Conservation (phyloP, 1,140 invertebrate genomes). For the Tigriopus japonicus region DNA sequence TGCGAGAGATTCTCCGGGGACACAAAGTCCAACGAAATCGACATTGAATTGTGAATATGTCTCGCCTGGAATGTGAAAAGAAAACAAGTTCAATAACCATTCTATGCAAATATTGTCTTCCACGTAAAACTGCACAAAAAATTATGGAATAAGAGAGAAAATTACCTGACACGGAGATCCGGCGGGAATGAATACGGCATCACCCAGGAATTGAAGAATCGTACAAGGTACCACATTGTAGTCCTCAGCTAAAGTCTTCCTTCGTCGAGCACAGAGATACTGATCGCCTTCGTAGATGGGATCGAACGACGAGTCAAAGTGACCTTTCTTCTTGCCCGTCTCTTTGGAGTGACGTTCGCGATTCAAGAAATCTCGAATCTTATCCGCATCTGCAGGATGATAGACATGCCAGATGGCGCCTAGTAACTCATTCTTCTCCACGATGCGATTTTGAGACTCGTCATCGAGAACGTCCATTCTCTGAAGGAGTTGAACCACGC, state of each 20-base stretch:
- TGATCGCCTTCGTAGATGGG: constrained; percentile 91
- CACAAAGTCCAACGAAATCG: background rate
- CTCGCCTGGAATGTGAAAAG: background rate
- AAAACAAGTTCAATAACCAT: background rate
- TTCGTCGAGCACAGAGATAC: constrained; percentile 66
- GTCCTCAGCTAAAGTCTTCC: constrained; percentile 65
- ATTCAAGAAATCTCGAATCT: constrained; percentile 78
- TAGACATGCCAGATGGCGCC: constrained; percentile 97
- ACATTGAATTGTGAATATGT: background rate
- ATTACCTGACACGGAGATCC: constrained; percentile 78
- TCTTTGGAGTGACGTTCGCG: constrained; percentile 33
- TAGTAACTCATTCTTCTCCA: constrained; percentile 51
- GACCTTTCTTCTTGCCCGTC: constrained; percentile 31
- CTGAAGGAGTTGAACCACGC: too few relatives aligned
- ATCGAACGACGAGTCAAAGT: constrained; percentile 38
- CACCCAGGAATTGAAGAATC: constrained; percentile 84
- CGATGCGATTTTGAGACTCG: too few relatives aligned
- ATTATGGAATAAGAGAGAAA: background rate
- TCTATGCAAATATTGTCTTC: background rate
- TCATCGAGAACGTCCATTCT: too few relatives aligned
- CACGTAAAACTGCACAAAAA: background rate
- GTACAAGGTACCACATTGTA: constrained; percentile 83
- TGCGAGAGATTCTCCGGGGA: background rate
- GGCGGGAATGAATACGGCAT: constrained; percentile 92
- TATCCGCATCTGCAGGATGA: constrained; percentile 75